A percentile compares a stretch with the other conserved stretches of the same genome.
Evolutionary conservation across 92 coral and sea anemone species (phyloP).

Genomic region (Epizoanthus ramosus): DNA sequence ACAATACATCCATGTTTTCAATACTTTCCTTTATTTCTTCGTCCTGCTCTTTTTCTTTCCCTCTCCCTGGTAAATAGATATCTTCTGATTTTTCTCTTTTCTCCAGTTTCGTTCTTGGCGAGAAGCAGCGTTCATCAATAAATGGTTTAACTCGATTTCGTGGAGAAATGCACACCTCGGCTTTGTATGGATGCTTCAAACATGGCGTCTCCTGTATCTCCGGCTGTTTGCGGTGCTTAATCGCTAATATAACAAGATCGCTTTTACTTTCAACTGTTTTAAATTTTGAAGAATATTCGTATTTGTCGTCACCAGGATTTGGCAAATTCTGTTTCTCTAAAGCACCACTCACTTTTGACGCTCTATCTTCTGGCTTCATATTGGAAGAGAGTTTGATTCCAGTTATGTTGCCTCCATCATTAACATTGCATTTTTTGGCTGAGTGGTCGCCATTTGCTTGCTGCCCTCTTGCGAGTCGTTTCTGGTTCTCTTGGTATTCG

Average conservation of each 20-base stretch:
- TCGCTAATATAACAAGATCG: constrained; percentile 1
- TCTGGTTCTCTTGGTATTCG: not conserved
- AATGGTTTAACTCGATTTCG: not conserved
- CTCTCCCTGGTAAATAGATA: not conserved
- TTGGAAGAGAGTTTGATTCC: constrained; percentile 1
- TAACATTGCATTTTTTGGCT: not conserved
- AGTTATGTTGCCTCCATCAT: constrained; percentile 3
- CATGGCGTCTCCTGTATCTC: not conserved
- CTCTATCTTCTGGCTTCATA: not conserved
- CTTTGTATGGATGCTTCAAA: constrained; percentile 21
- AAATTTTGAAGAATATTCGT: not conserved
- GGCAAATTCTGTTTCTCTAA: not conserved
- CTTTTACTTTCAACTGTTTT: not conserved
- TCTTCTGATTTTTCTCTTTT: not conserved
- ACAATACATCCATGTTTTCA: not conserved
- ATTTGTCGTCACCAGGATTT: not conserved
- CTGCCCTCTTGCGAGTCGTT: constrained; percentile 11
- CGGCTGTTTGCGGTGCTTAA: constrained; percentile 4
- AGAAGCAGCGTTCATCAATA: not conserved
- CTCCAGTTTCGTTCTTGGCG: not conserved
- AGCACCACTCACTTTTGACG: not conserved
- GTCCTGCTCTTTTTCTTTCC: not conserved
- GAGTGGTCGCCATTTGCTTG: not conserved
- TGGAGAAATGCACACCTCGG: constrained; percentile 20
- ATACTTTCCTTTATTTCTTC: not conserved